Base-by-base conservation (phyloP, 1,140 invertebrate genomes). In the Holotrichia oblita region DNA sequence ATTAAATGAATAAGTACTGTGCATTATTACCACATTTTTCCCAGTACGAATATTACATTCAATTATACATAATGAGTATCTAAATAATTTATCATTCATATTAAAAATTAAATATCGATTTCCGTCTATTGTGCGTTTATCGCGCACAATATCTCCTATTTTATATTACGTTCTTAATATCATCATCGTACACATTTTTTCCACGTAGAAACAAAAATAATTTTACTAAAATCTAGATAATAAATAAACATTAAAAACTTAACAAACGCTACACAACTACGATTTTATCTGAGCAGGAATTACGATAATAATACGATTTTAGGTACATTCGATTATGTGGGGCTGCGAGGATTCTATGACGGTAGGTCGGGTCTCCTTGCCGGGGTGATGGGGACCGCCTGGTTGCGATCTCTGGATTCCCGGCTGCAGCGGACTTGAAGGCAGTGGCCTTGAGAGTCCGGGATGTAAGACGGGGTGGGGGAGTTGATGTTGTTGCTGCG, bases 261-360 rank as follows among this genome's bases (percentile, higher is more conserved):
- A 85, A 85, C 83, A 85, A 82, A 80, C 83, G 77, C 75, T 81
- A 81, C 61, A 80, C 78, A 80, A 81, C 78, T 81, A 83, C 22
- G 22, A 69, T 69, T 14, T 27, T 69, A 69, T 69, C 61, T 69
- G 61, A 69, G 61, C 61, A 69, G 61, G 61, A 69, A 69, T 69
- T 69, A 27, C 61, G 27, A 22, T 22, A 10, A 34, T 14, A 22
- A 69, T 22, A 22, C 20, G 17, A 69, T 69, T 69, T 69, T 95
- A 96, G 87, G 94, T 95, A 89, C 94, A 96, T 89, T 95, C 94
- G 82, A 96, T 95, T 82, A 95, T 94, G 88, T 95, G 94, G 40
- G 94, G 94, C 85, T 95, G 94, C 81, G 91, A 95, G 55, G 93
- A 94, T 87, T 95, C 94, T 86, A 96, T 96, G 74, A 95, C 94